These are phyloP conservation scores for Sipha maydis DNA, from an alignment of 2,888 invertebrate genomes.

Conservation along the genomic window DNA sequence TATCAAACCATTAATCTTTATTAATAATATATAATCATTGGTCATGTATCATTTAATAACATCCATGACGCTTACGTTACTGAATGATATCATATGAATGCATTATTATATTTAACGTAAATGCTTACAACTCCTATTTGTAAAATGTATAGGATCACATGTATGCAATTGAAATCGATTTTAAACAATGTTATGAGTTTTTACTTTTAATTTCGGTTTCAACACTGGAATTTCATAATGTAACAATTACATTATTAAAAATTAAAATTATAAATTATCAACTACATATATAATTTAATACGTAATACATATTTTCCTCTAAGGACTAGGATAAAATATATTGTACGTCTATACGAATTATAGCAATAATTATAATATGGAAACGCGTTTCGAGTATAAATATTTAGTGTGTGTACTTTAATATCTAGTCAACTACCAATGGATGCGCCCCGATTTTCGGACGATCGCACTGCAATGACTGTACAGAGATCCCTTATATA, in stretches of 20 bases:
- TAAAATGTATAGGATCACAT: not conserved
- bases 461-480: not conserved
- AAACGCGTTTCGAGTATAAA: not conserved
- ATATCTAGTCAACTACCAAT: not conserved
- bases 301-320: not conserved
- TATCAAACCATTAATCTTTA: not conserved
- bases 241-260: no score
- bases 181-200: no score
- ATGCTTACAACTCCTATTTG: not conserved
- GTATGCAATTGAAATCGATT: not conserved
- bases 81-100: not conserved
- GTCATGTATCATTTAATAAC: not conserved
- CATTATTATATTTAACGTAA: not conserved
- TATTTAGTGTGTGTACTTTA: not conserved
- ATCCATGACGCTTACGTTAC: not conserved
- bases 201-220: not conserved
- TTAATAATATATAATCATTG: not conserved
- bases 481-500: not conserved
- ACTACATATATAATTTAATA: not conserved
- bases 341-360: conserved; percentile 3
- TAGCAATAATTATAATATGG: not conserved
- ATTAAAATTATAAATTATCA: no score
- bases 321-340: not conserved
- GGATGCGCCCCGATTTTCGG: no score
- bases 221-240: not conserved